Evolutionary conservation across 2,113 vertebrate genomes (phyloP).

Genomic region (Hystrix brachyura): DNA sequence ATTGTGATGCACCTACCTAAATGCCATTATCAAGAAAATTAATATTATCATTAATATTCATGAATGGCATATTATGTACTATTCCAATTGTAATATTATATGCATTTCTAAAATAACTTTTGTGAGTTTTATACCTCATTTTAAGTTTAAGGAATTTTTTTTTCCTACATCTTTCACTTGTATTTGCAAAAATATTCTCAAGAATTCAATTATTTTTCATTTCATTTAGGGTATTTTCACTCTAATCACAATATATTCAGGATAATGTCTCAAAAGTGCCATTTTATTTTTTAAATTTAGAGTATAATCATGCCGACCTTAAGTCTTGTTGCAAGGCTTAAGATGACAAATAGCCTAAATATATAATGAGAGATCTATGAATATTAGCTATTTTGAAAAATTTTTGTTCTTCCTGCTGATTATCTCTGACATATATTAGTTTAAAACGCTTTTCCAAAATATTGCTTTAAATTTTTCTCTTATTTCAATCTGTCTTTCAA

Average conservation of each 20-base stretch:
- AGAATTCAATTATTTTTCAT: conserved; percentile 38
- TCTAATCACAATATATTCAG: background rate
- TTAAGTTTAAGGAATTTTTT: background rate
- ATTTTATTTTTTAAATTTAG: conserved; percentile 13
- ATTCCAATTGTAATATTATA: background rate
- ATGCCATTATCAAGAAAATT: conserved; percentile 15
- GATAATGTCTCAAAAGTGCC: background rate
- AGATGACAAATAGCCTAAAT: accelerated
- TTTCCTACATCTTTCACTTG: background rate
- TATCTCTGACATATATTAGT: background rate
- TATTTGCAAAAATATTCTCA: background rate
- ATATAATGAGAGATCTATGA: background rate
- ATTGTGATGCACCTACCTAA: background rate
- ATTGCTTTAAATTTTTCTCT: conserved; percentile 50
- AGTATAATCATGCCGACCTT: background rate
- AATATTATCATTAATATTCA: background rate
- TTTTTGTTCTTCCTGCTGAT: conserved; percentile 9
- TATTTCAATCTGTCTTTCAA: background rate
- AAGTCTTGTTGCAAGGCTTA: background rate
- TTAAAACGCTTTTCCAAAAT: background rate
- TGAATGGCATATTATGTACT: background rate
- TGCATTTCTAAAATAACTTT: background rate
- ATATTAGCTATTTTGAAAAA: background rate
- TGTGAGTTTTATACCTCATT: conserved; percentile 9
- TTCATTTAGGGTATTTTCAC: conserved; percentile 15